Base-by-base conservation (phyloP, 2,797 vertebrate species). In the Euthynnus affinis region DNA sequence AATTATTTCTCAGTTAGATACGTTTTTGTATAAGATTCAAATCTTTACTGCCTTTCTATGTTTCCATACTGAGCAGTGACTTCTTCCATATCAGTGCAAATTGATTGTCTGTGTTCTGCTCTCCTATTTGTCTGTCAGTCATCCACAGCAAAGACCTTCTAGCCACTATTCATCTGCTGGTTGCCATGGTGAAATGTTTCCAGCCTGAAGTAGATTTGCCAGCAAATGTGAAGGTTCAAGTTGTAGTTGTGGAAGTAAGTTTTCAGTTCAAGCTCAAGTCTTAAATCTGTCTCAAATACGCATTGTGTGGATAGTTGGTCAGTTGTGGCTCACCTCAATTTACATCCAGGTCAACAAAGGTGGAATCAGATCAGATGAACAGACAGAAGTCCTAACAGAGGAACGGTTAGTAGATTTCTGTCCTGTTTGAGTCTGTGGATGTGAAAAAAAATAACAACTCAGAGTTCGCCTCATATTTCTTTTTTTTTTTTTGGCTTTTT, bases 141-240 rank as follows among this genome's bases (percentile, higher is more conserved):
- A 96, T 99, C 92, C 96, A 98, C 90, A 91, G 71, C 83, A 98
- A 96, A 92, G 96, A 99, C 91, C 93, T 98, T 17, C 86, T 98
- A 90, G 95, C 97, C 83, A 98, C 97, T 0, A 73, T 99, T 80
- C 97, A 97, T 92, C 96, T 99, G 69, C 94, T 99, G 60, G 96
- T 99, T 91, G 96, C 98, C 89, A 96, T 99, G 83, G 97, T 91
- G 85, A 95, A 86, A 75, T 88, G 70, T 82, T 99, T 98, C 34
- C 88, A 96, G 85, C 96, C 97, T 0, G 85, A 87, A 42, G 80
- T 99, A 88, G 57, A 87, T 40, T 90, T 99, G 83, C 97, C 98
- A 0, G 5, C 82, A 0, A 91, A 96, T 0, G 95, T 99, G 64
- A 94, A 88, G 46, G 96, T 98, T 82, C 96, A 98, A 85, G 96